Evolutionary conservation across 2,797 vertebrate species (phyloP).

Genomic region (Falco berigora): DNA sequence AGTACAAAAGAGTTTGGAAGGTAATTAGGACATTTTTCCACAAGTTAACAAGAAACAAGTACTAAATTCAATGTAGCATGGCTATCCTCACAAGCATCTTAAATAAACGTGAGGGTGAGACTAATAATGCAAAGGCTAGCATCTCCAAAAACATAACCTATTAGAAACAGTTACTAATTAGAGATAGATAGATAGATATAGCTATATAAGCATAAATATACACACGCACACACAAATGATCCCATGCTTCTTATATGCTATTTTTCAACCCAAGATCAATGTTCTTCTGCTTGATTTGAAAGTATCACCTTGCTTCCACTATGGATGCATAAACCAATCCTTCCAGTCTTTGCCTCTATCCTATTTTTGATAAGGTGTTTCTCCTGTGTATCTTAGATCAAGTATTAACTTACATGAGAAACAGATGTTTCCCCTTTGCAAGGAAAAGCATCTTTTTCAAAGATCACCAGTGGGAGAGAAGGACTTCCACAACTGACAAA

Average conservation of each 20-base stretch:
- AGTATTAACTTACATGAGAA: slow-evolving; percentile 37
- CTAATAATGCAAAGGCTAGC: not conserved
- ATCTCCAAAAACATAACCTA: not conserved
- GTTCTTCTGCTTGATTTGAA: not conserved
- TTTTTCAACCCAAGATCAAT: not conserved
- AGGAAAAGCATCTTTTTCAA: slow-evolving; percentile 40
- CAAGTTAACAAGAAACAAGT: not conserved
- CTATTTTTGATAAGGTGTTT: not conserved
- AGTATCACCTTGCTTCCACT: not conserved
- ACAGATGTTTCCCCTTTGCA: slow-evolving; percentile 37
- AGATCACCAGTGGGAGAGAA: not conserved
- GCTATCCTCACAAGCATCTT: not conserved
- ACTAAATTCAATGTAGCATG: not conserved
- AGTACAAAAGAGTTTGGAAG: not conserved
- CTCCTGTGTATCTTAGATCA: not conserved
- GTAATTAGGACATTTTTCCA: not conserved
- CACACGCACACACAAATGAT: not conserved
- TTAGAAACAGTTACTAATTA: not conserved
- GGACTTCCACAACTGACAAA: not conserved
- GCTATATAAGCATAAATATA: not conserved
- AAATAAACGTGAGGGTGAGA: not conserved
- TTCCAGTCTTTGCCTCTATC: not conserved
- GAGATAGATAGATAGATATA: too few relatives aligned
- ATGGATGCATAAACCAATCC: not conserved
- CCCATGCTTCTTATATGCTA: not conserved